Evolutionary conservation across 2,113 vertebrate genomes (phyloP), one percentile per base, ranked within the genome.

Genomic region (Chionodraco myersi): DNA sequence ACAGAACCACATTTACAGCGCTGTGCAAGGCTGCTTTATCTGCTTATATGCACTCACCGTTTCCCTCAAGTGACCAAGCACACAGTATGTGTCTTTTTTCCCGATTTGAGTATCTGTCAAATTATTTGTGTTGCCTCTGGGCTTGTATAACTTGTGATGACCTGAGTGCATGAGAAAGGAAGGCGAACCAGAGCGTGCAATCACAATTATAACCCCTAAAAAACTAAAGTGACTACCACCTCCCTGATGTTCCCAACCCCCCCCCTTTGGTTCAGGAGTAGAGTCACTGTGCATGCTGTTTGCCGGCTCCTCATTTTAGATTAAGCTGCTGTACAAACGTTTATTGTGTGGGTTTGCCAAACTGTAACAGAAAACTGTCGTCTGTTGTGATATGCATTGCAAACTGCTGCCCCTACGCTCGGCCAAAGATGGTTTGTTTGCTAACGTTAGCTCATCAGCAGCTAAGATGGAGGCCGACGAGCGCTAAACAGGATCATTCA

Each of bases 81-180:
- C 70, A 54, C 48, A 71, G 72, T 54, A 71, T 68, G 66, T 54
- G 34, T 75, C 65, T 89, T 68, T 78, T 70, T 72, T 63, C 23
- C 23, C 47, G 23, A 34, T 91, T 88, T 78, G 71, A 86, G 69
- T 82, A 79, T 67, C 67, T 82, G 79, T 83, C 85, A 77, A 30
- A 61, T 85, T 86, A 77, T 79, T 63, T 80, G 61, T 81, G 67
- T 77, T 71, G 74, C 75, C 64, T 77, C 13, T 49, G 23, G 59
- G 79, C 63, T 72, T 44, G 72, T 68, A 23, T 57, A 57, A 72
- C 72, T 77, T 80, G 59, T 73, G 77, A 79, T 68, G 53, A 78
- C 59, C 79, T 80, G 44, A 66, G 51, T 68, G 54, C 53, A 61
- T 34, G n/a, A 44, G 71, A 67, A 49, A 21, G 26, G 68, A 69